Percentiles rank a stretch among this genome's conserved stretches.
phyloP scores from a whole-genome alignment of 1,140 invertebrate genomes.

The Drosophila rufa region DNA sequence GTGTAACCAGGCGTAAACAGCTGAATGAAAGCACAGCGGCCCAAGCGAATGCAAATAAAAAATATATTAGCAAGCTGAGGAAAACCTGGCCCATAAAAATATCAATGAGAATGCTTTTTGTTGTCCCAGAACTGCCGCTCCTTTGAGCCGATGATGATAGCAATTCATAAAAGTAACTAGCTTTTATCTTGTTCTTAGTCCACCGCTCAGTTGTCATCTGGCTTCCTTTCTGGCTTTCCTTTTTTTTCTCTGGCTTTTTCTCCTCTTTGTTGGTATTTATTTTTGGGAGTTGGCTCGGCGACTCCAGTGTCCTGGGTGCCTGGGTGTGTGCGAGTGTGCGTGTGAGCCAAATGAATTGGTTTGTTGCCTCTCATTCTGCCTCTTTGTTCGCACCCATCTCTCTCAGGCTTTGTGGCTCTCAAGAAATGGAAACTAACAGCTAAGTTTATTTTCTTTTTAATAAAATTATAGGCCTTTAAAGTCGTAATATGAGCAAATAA shows the following conservation, averaged over 20 bases:
- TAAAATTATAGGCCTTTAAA: no score
- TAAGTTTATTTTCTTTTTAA: background rate
- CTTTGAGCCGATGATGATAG: constrained; percentile 21
- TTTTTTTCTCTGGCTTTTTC: background rate
- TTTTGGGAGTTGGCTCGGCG: constrained; percentile 57
- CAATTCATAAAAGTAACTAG: constrained; percentile 63
- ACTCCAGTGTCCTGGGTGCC: background rate
- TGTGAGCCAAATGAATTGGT: constrained; percentile 64
- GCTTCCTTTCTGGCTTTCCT: constrained; percentile 10
- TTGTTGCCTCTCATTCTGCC: constrained; percentile 41
- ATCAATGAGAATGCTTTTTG: constrained; percentile 68
- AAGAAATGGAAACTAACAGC: no score
- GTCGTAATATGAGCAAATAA: background rate
- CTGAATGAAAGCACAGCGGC: constrained; percentile 39
- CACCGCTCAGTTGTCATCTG: constrained; percentile 20
- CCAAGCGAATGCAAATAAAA: constrained; percentile 34
- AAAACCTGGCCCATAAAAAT: constrained; percentile 68
- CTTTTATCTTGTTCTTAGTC: constrained; percentile 16
- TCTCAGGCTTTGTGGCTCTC: no score
- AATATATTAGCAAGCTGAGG: constrained; percentile 42
- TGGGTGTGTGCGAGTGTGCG: constrained; percentile 10
- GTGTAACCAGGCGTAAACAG: constrained; percentile 68
- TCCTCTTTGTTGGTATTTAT: constrained; percentile 32
- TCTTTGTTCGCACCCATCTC: background rate
- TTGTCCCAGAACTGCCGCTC: constrained; percentile 42